Percentiles rank a stretch among this genome's conserved stretches.
phyloP scores from a whole-genome alignment of 2,797 vertebrate species.

The Eulemur coronatus region DNA sequence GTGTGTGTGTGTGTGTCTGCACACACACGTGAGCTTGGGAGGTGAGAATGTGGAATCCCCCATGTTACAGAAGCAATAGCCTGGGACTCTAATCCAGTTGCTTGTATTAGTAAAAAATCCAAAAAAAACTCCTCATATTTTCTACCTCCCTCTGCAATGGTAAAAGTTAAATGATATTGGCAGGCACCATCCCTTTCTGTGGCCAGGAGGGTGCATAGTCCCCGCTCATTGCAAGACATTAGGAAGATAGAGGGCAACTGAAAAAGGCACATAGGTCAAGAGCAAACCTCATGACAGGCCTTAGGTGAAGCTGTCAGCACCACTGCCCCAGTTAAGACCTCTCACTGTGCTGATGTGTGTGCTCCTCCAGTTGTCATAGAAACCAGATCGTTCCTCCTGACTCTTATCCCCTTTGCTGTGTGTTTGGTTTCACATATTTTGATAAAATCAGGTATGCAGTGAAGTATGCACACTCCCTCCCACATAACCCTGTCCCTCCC shows the following conservation, averaged over 20 bases:
- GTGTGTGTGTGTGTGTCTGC: neutral
- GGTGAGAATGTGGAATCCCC: neutral
- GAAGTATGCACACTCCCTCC: conserved; percentile 18
- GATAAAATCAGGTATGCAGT: conserved; percentile 73
- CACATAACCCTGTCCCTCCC: neutral
- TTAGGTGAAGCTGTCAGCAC: conserved; percentile 58
- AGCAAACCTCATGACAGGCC: neutral
- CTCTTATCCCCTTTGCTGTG: conserved; percentile 63
- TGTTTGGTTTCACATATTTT: conserved; percentile 71
- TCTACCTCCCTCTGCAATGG: neutral
- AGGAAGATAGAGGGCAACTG: neutral
- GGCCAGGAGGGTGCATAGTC: neutral
- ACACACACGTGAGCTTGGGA: neutral
- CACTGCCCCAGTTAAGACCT: conserved; percentile 63
- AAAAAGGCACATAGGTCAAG: neutral
- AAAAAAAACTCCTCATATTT: neutral
- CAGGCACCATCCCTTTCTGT: neutral
- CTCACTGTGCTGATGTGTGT: conserved; percentile 53
- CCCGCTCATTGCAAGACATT: neutral
- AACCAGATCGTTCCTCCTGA: conserved; percentile 76
- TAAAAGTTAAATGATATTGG: neutral
- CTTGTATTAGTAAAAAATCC: conserved; percentile 1
- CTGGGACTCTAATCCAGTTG: neutral
- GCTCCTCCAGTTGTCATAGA: conserved; percentile 81
- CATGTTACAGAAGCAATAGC: neutral